Percentiles rank a stretch among this genome's conserved stretches.
Evolutionary conservation across 2,888 invertebrate genomes (phyloP).

Genomic region (Brachypterus glaber): DNA sequence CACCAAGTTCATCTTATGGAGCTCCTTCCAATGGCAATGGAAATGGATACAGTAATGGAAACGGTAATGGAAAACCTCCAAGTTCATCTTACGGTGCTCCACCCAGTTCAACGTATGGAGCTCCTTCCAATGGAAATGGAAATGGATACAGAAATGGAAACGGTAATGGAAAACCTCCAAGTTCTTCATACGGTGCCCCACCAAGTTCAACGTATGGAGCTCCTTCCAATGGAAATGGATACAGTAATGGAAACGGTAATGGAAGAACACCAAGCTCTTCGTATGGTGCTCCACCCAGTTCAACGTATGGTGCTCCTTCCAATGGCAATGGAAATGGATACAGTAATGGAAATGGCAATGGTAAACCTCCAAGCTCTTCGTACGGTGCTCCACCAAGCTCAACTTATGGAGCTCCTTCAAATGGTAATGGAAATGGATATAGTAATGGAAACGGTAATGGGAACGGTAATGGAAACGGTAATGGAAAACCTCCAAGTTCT

Average conservation of each 20-base stretch:
- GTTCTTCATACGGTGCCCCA: conserved; percentile 12
- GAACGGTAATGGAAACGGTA: conserved; percentile 19
- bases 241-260: conserved; percentile 21
- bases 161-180: conserved; percentile 25
- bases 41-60: conserved; percentile 19
- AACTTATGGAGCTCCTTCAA: conserved; percentile 21
- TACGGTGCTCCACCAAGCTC: conserved; percentile 20
- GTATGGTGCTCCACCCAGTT: conserved; percentile 20
- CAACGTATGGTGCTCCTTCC: conserved; percentile 18
- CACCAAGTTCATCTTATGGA: conserved; percentile 17
- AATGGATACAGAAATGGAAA: conserved; percentile 32
- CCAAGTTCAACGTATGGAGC: conserved; percentile 13
- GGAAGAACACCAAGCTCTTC: conserved; percentile 21
- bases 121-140: conserved; percentile 22
- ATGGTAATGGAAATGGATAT: conserved; percentile 22
- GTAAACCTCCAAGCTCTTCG: conserved; percentile 18
- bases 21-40: conserved; percentile 20
- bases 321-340: conserved; percentile 21
- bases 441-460: conserved; percentile 26
- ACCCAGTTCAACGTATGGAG: conserved; percentile 17
- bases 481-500: conserved; percentile 19
- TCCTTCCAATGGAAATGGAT: conserved; percentile 19
- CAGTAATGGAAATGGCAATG: conserved; percentile 21
- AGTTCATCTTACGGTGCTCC: conserved; percentile 6
- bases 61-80: conserved; percentile 20